These are phyloP conservation scores for Periplaneta americana DNA, from an alignment of 1,140 invertebrate species.

Conservation along the genomic window DNA sequence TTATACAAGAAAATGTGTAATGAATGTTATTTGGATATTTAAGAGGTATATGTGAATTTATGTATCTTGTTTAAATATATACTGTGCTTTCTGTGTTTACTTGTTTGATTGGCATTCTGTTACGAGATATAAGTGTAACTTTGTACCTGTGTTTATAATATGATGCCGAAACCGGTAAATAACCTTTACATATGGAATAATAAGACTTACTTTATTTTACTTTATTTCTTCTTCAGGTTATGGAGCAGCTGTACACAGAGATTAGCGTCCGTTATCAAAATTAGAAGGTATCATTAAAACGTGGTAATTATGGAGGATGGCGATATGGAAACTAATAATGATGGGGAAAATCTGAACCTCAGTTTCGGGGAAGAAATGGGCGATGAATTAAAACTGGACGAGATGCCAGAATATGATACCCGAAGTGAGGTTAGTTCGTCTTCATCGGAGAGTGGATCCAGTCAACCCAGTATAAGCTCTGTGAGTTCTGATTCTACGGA, in stretches of 20 bases:
- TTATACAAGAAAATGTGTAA: background rate
- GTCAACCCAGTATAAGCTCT: conserved; percentile 66
- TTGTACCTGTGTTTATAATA: background rate
- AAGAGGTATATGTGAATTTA: background rate
- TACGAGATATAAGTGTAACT: background rate
- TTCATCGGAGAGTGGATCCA: conserved; percentile 60
- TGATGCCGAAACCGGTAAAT: background rate
- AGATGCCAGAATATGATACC: conserved; percentile 50
- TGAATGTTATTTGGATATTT: background rate
- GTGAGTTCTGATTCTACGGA: conserved; percentile 58
- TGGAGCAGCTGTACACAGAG: background rate
- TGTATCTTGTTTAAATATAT: background rate
- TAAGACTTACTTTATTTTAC: background rate
- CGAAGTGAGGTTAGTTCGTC: conserved; percentile 62
- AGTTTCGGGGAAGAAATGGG: conserved; percentile 65
- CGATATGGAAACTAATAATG: conserved; percentile 32
- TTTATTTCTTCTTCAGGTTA: background rate
- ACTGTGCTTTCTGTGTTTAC: background rate
- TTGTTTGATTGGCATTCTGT: background rate
- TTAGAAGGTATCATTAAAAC: background rate
- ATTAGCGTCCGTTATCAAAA: background rate
- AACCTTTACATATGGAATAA: background rate
- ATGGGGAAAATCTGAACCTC: conserved; percentile 61
- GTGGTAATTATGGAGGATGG: conserved; percentile 10
- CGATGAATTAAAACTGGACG: conserved; percentile 62